Base-by-base conservation (phyloP, 1,140 invertebrate genomes). In the Aporrectodea caliginosa region DNA sequence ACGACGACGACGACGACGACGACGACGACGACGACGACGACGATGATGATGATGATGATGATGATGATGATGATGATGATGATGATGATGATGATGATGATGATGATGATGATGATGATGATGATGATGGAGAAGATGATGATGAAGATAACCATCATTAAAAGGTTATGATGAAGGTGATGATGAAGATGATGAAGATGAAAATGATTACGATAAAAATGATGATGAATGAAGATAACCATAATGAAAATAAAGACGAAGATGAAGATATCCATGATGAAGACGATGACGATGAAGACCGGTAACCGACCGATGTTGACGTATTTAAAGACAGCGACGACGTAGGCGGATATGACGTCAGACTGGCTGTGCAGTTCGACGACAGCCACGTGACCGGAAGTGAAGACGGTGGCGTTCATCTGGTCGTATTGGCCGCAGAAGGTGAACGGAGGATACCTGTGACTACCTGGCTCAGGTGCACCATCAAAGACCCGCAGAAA, bases 41-140 rank as follows among this genome's bases (percentile, higher is more conserved):
- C 14, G 69, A 71, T 0, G 69, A 71, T 16, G 1, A 71, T 16
- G 69, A 71, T 16, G 1, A 71, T 71, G 1, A n/a, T 71, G 1
- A 71, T 71, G 1, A n/a, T 71, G 69, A 16, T 71, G 69, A 71
- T 16, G 69, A 71, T 71, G 69, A 71, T 71, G 69, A 71, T 71
- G 69, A 71, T 71, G 69, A 71, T 71, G 1, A 1, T 71, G 14
- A 16, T 71, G 69, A 16, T 71, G 14, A 71, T 71, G 69, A 71
- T 22, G 69, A 71, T 71, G 69, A 71, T 22, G 69, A 71, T 71
- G 69, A 71, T 22, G 69, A 71, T 71, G 69, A 71, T 22, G 22
- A 16, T 14, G 22, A 29, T 29, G 72, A 33, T 33, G 72, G 27
- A 2, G 27, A 33, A 2, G 72, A 33, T 29, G 72, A 22, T 73